Percentiles rank a stretch among this genome's conserved stretches.
phyloP scores from a whole-genome alignment of 2,888 invertebrate species.

The Cephus nigrinus region DNA sequence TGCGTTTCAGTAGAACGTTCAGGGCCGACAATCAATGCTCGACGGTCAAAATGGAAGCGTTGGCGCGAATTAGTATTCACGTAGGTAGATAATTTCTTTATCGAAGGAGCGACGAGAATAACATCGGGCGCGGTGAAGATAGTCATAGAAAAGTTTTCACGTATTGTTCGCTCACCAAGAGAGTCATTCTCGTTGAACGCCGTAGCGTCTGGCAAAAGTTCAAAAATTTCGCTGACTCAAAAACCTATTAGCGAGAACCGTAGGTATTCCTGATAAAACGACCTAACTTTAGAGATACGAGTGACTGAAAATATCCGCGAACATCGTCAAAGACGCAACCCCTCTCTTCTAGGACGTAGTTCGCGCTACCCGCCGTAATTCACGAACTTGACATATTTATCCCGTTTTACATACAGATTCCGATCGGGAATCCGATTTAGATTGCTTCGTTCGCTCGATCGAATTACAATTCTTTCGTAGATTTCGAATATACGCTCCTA shows the following conservation, averaged over 20 bases:
- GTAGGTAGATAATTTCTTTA: background rate
- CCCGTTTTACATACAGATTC: background rate
- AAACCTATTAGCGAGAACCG: background rate
- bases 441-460: background rate
- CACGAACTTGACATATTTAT: background rate
- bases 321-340: background rate
- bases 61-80: background rate
- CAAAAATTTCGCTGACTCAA: constrained; percentile 4
- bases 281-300: background rate
- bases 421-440: background rate
- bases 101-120: background rate
- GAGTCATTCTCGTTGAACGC: background rate
- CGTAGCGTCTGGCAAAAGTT: background rate
- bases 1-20: background rate
- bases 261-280: background rate
- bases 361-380: background rate
- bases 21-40: background rate
- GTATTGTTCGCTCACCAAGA: background rate
- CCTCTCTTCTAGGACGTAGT: background rate
- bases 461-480: background rate
- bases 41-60: background rate
- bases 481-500: background rate
- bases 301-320: background rate
- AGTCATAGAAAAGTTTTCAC: background rate
- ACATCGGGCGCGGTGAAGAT: background rate